Evolutionary conservation across 2,797 vertebrate genomes (phyloP).

Genomic region (Rhyacichthys aspro): DNA sequence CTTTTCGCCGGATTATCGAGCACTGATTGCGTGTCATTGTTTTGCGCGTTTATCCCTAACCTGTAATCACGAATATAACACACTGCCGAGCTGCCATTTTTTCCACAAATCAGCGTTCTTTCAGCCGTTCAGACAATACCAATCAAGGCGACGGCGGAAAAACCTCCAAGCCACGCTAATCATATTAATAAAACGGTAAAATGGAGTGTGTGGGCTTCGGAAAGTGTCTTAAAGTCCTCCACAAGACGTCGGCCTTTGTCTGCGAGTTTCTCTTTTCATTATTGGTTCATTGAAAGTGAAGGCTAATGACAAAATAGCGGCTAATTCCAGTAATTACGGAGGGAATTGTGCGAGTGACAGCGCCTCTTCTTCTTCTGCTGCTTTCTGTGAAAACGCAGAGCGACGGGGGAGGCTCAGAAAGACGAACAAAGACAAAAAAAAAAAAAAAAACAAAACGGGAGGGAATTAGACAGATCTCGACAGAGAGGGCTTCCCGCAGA

Average conservation of each 20-base stretch:
- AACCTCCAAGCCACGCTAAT: conserved; percentile 79
- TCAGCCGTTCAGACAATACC: conserved; percentile 80
- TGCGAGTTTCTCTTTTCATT: conserved; percentile 77
- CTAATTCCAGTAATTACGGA: conserved; percentile 84
- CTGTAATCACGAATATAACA: conserved; percentile 81
- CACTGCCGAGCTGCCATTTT: conserved; percentile 82
- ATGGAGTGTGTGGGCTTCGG: conserved; percentile 70
- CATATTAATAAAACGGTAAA: conserved; percentile 81
- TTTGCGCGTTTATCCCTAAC: conserved; percentile 83
- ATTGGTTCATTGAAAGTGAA: conserved; percentile 79
- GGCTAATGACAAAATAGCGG: conserved; percentile 82
- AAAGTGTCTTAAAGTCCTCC: conserved; percentile 72
- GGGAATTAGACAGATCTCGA: conserved; percentile 63
- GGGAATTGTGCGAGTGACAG: conserved; percentile 77
- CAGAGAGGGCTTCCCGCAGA: conserved; percentile 50
- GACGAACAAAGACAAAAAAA: no score
- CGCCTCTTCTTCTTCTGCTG: conserved; percentile 33
- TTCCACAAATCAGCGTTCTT: conserved; percentile 67
- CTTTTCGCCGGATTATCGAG: conserved; percentile 72
- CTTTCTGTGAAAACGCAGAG: conserved; percentile 33
- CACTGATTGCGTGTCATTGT: conserved; percentile 83
- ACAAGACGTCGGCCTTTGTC: conserved; percentile 78
- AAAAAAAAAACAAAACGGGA: no score
- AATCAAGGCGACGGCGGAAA: conserved; percentile 72
- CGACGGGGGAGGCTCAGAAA: conserved; percentile 60